Percentiles rank a stretch among this genome's conserved stretches.
These are phyloP conservation scores for Petroica traversi DNA, from an alignment of 2,113 vertebrate genomes.

Conservation along the genomic window DNA sequence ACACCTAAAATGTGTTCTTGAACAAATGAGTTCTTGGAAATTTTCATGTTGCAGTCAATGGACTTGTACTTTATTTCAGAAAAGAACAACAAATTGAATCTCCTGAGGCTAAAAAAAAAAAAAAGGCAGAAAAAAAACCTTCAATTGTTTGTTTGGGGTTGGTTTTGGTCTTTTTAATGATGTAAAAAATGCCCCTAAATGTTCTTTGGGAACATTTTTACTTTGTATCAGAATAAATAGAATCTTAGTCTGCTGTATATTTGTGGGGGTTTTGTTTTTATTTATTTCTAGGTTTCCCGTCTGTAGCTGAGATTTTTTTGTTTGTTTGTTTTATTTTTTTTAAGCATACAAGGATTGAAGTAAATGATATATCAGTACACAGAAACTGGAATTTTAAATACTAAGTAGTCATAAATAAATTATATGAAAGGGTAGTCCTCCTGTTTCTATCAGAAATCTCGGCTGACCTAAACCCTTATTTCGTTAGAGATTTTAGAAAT, in stretches of 20 bases:
- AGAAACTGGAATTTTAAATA: background rate
- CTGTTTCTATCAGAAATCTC: background rate
- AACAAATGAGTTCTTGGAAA: constrained; percentile 29
- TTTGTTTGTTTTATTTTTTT: background rate
- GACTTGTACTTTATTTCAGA: background rate
- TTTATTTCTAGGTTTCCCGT: background rate
- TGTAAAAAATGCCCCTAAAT: background rate
- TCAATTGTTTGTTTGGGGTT: background rate
- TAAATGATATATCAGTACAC: background rate
- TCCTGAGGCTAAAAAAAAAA: background rate
- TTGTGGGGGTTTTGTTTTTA: fast-evolving
- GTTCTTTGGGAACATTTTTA: background rate
- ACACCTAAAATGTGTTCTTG: background rate
- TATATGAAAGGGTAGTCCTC: background rate
- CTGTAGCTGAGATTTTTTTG: background rate
- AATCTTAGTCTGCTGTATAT: background rate
- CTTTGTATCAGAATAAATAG: background rate
- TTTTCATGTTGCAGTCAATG: background rate
- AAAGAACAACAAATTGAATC: background rate
- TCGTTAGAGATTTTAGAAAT: background rate
- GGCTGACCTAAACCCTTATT: background rate
- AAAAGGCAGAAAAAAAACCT: background rate
- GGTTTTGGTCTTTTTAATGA: background rate
- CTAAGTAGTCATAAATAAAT: background rate
- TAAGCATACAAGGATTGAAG: background rate